phyloP scores from a whole-genome alignment of 2,888 invertebrate species.

The Nephrotoma guestfalica region DNA sequence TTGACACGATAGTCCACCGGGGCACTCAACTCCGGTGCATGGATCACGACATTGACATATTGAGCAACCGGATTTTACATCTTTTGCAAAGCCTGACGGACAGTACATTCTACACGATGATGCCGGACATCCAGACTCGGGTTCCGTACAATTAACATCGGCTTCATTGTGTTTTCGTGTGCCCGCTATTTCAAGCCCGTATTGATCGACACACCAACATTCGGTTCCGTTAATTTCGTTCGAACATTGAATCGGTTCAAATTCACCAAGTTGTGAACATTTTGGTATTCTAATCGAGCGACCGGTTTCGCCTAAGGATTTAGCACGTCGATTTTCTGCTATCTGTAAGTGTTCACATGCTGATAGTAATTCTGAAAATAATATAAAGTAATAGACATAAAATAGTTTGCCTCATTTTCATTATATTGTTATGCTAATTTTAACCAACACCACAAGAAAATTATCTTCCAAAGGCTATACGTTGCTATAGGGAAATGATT shows the following conservation, averaged over 20 bases:
- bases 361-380: conserved; percentile 26
- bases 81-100: conserved; percentile 62
- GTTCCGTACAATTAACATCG: conserved; percentile 22
- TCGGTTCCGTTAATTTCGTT: conserved; percentile 49
- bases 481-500: not conserved
- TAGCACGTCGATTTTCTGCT: conserved; percentile 45
- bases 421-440: not conserved
- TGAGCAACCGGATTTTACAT: conserved; percentile 54
- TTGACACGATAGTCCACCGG: conserved; percentile 60
- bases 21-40: conserved; percentile 59
- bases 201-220: conserved; percentile 75
- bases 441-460: not conserved
- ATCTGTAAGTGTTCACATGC: conserved; percentile 52
- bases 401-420: not conserved
- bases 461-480: no score
- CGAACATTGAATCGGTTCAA: conserved; percentile 63
- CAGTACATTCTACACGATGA: conserved; percentile 79
- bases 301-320: conserved; percentile 36
- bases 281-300: conserved; percentile 47
- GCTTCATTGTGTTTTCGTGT: conserved; percentile 40
- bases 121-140: conserved; percentile 55
- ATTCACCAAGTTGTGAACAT: conserved; percentile 55
- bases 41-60: conserved; percentile 71
- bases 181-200: conserved; percentile 64
- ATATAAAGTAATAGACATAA: not conserved